phyloP scores from a whole-genome alignment of 2,797 vertebrate species.

The Alectoris magna region DNA sequence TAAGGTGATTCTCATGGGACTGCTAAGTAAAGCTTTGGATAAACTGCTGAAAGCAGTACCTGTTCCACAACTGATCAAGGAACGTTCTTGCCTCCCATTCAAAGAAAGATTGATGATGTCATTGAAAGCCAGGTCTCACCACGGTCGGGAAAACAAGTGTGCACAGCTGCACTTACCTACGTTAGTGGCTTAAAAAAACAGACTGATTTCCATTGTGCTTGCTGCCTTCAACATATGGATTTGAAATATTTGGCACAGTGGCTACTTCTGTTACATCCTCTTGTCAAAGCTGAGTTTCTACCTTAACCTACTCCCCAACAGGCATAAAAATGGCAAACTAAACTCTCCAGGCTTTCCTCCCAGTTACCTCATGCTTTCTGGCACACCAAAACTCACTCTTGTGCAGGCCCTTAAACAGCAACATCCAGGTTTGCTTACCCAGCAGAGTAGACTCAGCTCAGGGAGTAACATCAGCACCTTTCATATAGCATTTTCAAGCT shows the following conservation, averaged over 20 bases:
- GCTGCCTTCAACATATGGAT: neutral
- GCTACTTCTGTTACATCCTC: neutral
- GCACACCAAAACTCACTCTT: neutral
- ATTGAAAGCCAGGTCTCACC: neutral
- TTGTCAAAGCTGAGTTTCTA: neutral
- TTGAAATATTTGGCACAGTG: neutral
- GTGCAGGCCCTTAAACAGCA: neutral
- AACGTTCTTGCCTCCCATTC: neutral
- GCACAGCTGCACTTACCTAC: accelerated
- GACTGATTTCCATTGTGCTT: neutral
- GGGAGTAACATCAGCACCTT: neutral
- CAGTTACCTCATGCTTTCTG: neutral
- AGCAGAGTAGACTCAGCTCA: neutral
- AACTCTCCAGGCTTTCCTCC: neutral
- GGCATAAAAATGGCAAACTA: neutral
- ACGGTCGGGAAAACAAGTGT: neutral
- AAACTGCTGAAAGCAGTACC: neutral
- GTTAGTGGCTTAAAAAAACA: neutral
- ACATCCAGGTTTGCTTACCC: neutral
- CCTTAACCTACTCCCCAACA: neutral
- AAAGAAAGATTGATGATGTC: neutral
- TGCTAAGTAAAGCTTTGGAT: neutral
- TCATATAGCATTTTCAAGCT: accelerated
- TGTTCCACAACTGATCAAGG: neutral
- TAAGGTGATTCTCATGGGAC: neutral